Evolutionary conservation across 2,888 invertebrate genomes (phyloP).

Genomic region (Eristalinus aeneus): DNA sequence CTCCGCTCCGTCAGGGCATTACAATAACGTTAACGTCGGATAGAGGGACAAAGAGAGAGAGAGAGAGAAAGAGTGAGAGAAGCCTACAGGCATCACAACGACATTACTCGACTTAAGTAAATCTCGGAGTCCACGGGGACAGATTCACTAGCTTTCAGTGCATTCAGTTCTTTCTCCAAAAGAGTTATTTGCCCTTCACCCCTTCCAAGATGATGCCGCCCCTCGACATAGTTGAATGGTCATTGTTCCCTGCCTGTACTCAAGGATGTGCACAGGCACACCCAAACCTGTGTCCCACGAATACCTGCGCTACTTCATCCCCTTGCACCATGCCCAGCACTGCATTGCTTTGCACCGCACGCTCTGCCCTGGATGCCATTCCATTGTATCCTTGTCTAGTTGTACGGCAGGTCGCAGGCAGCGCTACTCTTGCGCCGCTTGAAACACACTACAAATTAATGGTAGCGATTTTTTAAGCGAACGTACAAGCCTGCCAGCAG

Average conservation of each 20-base stretch:
- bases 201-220: slow-evolving; percentile 7
- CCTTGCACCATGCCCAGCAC: background rate
- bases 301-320: slow-evolving; percentile 4
- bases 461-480: slow-evolving; percentile 23
- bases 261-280: background rate
- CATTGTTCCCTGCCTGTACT: slow-evolving; percentile 12
- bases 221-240: slow-evolving; percentile 15
- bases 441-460: slow-evolving; percentile 28
- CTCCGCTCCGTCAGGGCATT: background rate
- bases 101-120: slow-evolving; percentile 1
- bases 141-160: background rate
- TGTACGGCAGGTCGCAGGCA: background rate
- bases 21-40: background rate
- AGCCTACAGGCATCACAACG: background rate
- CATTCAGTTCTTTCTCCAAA: background rate
- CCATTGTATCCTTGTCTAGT: background rate
- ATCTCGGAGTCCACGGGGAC: background rate
- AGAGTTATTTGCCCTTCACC: slow-evolving; percentile 31
- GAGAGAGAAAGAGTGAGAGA: background rate
- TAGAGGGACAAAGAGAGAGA: too few species aligned
- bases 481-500: background rate
- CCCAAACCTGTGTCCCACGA: background rate
- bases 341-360: background rate
- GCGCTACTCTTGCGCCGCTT: background rate
- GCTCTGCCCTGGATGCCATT: slow-evolving; percentile 8